Base-by-base conservation (phyloP, 1,140 invertebrate species). In the Leptinotarsa defecta region DNA sequence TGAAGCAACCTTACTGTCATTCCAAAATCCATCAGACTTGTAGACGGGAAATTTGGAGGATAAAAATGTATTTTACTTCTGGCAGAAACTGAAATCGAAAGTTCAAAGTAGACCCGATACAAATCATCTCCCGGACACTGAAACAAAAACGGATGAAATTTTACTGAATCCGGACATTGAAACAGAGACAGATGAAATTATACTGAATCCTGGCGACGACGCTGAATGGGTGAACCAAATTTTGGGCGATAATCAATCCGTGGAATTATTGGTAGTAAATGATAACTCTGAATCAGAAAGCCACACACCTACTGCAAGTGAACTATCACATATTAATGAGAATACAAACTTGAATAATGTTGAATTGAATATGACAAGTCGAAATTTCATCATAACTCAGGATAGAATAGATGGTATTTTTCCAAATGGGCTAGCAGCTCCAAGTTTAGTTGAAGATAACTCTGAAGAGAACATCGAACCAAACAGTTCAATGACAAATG, bases 221-320 rank as follows among this genome's bases (percentile, higher is more conserved):
- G 49, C 49, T 57, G 49, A 57, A 57, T n/a, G 49, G 49, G 49
- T 57, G n/a, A 57, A 57, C 49, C 49, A 57, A 57, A 57, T 57
- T 57, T 15, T 57, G 49, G 49, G 49, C 13, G 13, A 57, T n/a
- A 17, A 57, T 57, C 49, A 57, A 15, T 57, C 49, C 13, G 49
- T 57, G 49, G 49, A 57, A 57, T 57, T 57, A 57, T 57, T 57
- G n/a, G n/a, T 57, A 57, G 49, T 57, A 5, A 57, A 57, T 57
- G 49, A 57, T n/a, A 57, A 57, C 49, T 57, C 49, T 57, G 49
- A 57, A 57, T 27, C 49, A 57, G 49, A 4, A 57, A 17, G n/a
- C 15, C 49, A 57, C 49, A 57, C 49, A 57, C 49, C 49, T 57
- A 57, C 49, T 57, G 49, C 49, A n/a, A 57, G n/a, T 57, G 49